phyloP scores from a whole-genome alignment of 2,113 vertebrate species.

The Chionomys nivalis region DNA sequence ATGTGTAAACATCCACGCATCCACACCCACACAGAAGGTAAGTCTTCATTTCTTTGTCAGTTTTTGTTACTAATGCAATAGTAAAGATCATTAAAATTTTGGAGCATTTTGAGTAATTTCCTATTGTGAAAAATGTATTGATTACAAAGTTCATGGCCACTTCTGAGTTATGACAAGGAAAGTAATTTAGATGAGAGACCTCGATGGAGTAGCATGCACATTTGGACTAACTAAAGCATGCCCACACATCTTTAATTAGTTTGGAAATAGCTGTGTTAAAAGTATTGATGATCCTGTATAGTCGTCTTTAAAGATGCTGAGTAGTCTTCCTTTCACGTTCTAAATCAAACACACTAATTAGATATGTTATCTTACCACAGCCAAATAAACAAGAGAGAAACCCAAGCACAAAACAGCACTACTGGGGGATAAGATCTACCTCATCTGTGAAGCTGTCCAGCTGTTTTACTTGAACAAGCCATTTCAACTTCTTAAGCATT shows the following conservation, averaged over 20 bases:
- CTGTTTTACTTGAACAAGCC: background rate
- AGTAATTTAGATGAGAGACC: background rate
- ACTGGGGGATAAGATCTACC: background rate
- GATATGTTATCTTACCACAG: background rate
- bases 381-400: background rate
- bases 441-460: background rate
- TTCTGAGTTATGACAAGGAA: background rate
- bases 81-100: background rate
- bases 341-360: background rate
- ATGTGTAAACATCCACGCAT: background rate
- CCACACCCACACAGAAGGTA: constrained; percentile 12
- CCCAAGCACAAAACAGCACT: background rate
- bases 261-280: constrained; percentile 42
- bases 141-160: background rate
- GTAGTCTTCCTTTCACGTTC: background rate
- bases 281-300: background rate
- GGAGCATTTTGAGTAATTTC: constrained; percentile 13
- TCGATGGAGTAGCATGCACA: background rate
- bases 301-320: constrained; percentile 8
- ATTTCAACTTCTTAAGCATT: background rate
- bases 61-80: constrained; percentile 28
- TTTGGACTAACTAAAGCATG: constrained; percentile 19
- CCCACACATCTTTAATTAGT: background rate
- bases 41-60: constrained; percentile 58
- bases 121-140: constrained; percentile 7